Base-by-base conservation (phyloP, 2,113 vertebrate species). In the Sinocyclocheilus maitianheensis region DNA sequence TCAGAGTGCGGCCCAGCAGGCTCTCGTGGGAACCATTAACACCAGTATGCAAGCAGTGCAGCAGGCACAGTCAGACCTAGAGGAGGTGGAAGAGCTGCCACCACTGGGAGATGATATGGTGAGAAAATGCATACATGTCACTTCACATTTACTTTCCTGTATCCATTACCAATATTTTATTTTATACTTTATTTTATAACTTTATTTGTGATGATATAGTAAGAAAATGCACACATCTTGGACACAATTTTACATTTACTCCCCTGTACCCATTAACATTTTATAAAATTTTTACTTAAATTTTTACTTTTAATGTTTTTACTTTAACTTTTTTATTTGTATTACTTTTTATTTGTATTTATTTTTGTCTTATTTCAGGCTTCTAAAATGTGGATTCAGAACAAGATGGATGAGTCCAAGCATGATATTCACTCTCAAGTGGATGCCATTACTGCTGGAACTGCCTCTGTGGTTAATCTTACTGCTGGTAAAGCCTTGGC, bases 391-490 rank as follows among this genome's bases (percentile, higher is more conserved):
- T 99, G 98, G 98, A 96, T 99, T 93, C 98, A 98, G 94, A 99
- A 99, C 95, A 99, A 99, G 94, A 97, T 99, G 85, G 98, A 99
- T 84, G 98, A 99, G 92, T 99, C 98, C 87, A 99, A 99, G 93
- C 98, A 99, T 51, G 98, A 99, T 94, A 99, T 99, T 91, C 98
- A 99, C 94, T 99, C 98, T 87, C 98, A 99, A 91, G 98, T 99
- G 2, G 98, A 99, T 90, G 98, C 98, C 82, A 99, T 99, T 92
- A 98, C 98, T 2, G 98, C 98, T 85, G 98, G 98, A 91, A 99
- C 98, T 0, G 98, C 98, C 0, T 99, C 98, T 26, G 98, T 99
- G 55, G 98, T 99, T 92, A 99, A 99, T 94, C 97, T 99, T 87
- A 99, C 98, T 14, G 98, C 98, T 92, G 98, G 98, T 99, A 93